Evolutionary conservation across 2,113 vertebrate genomes (phyloP), one percentile per base, ranked within the genome.

Genomic region (Bucco capensis): DNA sequence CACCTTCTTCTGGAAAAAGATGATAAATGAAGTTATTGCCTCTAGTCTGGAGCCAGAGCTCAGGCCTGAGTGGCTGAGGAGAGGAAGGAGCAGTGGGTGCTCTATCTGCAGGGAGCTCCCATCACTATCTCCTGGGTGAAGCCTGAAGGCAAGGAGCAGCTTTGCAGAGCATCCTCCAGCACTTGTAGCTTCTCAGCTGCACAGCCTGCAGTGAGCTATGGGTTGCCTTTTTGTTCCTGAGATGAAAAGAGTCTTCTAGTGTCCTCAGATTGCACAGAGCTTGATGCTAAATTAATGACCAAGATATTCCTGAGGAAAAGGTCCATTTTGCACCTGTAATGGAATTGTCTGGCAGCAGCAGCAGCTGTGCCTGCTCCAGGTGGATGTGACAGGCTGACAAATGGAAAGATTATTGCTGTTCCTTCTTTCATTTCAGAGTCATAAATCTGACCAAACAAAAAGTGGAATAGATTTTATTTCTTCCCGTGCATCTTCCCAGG

Each of bases 361-460:
- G 75, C 85, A 95, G 69, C 90, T 94, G 76, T 95, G 65, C 75
- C 65, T 90, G 9, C 86, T 93, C 69, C 61, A 74, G 86, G 76
- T 91, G 82, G 75, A n/a, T n/a, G 74, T 88, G 88, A 87, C 93
- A 95, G 78, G 61, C 74, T 97, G 92, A 96, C 93, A 96, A 97
- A 97, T 96, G 83, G 70, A 93, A 96, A 58, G 92, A 90, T 94
- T 83, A 93, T 95, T 96, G 95, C 86, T 95, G 73, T 89, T 95
- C 70, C 86, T 95, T 91, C 86, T 90, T 84, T 70, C 51, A 87
- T 96, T 94, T 94, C 88, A 93, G 81, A 94, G 80, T 79, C 93
- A 96, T 94, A 96, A 96, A 96, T 95, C 92, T 96, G 88, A 95
- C n/a, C n/a, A n/a, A 42, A 42, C 11, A 95, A 95, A 95, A 95